phyloP scores from a whole-genome alignment of 2,888 invertebrate genomes.

The Leuctra nigra region DNA sequence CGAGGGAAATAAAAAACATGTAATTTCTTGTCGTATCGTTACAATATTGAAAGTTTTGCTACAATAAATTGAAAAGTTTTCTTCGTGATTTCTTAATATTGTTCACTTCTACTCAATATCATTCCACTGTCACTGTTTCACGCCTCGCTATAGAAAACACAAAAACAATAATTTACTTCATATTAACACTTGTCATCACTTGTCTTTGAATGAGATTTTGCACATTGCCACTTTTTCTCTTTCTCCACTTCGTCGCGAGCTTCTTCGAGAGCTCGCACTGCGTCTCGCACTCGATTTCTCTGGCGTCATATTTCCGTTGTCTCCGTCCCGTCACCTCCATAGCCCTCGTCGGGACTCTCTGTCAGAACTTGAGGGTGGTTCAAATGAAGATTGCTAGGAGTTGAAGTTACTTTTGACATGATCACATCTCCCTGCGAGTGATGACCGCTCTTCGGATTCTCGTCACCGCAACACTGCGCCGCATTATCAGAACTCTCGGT shows the following conservation, averaged over 20 bases:
- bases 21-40: no score
- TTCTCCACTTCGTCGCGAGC: neutral
- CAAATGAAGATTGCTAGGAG: constrained; percentile 5
- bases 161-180: no score
- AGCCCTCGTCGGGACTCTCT: constrained; percentile 82
- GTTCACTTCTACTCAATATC: no score
- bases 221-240: constrained; percentile 22
- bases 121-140: no score
- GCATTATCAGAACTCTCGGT: constrained; percentile 44
- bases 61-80: no score
- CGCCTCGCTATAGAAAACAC: no score
- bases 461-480: constrained; percentile 53
- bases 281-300: constrained; percentile 15
- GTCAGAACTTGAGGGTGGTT: constrained; percentile 42
- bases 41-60: no score
- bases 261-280: neutral
- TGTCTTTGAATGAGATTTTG: constrained; percentile 11
- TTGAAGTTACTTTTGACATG: constrained; percentile 17
- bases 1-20: no score
- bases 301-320: constrained; percentile 62
- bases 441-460: constrained; percentile 46
- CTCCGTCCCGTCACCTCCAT: constrained; percentile 67
- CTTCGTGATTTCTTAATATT: no score
- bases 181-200: constrained; percentile 1
- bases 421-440: constrained; percentile 25